Base-by-base conservation (phyloP, 1,140 invertebrate species). In the Drosophila arizonae region DNA sequence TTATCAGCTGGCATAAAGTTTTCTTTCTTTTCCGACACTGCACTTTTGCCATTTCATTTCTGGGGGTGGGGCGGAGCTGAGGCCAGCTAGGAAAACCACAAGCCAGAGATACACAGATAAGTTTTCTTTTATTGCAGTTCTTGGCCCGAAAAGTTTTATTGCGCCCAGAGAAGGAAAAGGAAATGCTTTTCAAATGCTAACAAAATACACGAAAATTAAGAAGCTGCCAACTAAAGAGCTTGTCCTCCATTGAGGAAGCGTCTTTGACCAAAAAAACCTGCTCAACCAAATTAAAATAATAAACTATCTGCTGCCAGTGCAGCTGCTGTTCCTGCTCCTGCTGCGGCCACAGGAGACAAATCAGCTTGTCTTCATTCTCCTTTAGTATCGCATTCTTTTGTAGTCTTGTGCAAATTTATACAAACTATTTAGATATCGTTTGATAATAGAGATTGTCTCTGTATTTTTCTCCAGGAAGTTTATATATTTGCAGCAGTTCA, bases 1-100 rank as follows among this genome's bases (percentile, higher is more conserved):
- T 86, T 86, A 86, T 86, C 82, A 86, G 79, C 82, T 80, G 81
- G 80, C 79, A 87, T 86, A 82, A 86, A 86, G 72, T 86, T 87
- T 73, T 72, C 76, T 48, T 76, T 81, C 67, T 70, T 65, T 70
- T 54, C 52, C 48, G 66, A 56, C 8, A 9, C 39, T 72, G 70
- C 70, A 68, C 41, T 73, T 50, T 41, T 65, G 28, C 39, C 30
- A 41, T 36, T 43, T 50, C 69, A 15, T 41, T 65, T 55, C 26
- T 63, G 50, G 15, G 55, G 48, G 28, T 6, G 28, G 28, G 4
- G 3, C 3, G 26, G 6, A 30, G 28, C 0, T 6, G 3, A 28
- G 26, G 26, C 3, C 26, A 15, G 6, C 45, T 30, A 36, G 24
- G 6, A 30, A 57, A 48, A 56, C 52, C 65, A 63, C 64, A 62